A percentile compares a stretch with the other conserved stretches of the same genome.
phyloP scores from a whole-genome alignment of 64 coral and sea anemone genomes.

The Dendrophyllia cribrosa region DNA sequence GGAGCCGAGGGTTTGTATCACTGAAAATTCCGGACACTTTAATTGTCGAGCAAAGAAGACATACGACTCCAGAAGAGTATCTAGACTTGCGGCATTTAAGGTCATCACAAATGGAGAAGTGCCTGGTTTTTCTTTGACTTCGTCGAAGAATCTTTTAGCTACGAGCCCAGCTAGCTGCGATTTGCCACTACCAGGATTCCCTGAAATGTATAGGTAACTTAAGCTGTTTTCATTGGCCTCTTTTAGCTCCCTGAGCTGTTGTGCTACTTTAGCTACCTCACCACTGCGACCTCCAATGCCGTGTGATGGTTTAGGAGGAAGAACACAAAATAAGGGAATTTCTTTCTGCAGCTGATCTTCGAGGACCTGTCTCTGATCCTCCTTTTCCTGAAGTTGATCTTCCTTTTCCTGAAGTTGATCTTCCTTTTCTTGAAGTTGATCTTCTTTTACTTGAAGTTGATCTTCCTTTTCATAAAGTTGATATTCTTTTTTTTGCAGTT shows the following conservation, averaged over 20 bases:
- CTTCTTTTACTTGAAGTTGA: too few species aligned
- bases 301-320: slow-evolving; percentile 6
- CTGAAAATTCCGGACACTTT: background rate
- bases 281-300: background rate
- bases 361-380: too few species aligned
- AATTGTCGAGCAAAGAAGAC: background rate
- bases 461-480: too few species aligned
- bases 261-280: background rate
- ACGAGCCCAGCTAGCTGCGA: background rate
- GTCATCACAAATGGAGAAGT: slow-evolving; percentile 2
- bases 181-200: slow-evolving; percentile 29
- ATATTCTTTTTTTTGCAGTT: too few species aligned
- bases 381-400: too few species aligned
- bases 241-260: background rate
- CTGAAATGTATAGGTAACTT: background rate
- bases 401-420: too few species aligned
- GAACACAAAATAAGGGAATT: background rate
- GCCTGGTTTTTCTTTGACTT: background rate
- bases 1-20: background rate
- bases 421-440: too few species aligned
- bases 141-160: background rate
- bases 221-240: background rate
- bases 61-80: slow-evolving; percentile 8
- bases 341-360: background rate
- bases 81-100: slow-evolving; percentile 3